A percentile compares a stretch with the other conserved stretches of the same genome.
phyloP scores from a whole-genome alignment of 2,888 invertebrate species.

The Drosophila cognata region DNA sequence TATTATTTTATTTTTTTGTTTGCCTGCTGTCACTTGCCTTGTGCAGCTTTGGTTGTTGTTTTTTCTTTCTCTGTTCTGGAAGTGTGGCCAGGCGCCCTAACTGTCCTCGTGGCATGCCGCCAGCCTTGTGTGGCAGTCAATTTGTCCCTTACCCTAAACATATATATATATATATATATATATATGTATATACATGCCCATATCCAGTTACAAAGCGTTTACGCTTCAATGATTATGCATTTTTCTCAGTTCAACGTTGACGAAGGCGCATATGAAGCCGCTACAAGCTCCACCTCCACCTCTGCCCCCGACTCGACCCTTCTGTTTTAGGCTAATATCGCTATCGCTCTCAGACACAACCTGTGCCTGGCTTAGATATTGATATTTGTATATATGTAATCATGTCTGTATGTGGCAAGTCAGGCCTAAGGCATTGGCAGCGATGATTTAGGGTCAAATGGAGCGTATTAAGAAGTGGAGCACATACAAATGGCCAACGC shows the following conservation, averaged over 20 bases:
- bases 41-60: conserved; percentile 29
- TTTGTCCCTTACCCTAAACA: conserved; percentile 38
- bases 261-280: conserved; percentile 50
- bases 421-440: conserved; percentile 24
- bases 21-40: conserved; percentile 35
- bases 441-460: conserved; percentile 72
- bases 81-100: conserved; percentile 19
- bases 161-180: conserved; percentile 24
- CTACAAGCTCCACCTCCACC: neutral
- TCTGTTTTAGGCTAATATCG: conserved; percentile 65
- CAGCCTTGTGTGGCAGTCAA: neutral
- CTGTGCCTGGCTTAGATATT: neutral
- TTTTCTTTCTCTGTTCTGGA: conserved; percentile 8
- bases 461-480: conserved; percentile 12
- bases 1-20: neutral
- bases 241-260: conserved; percentile 73
- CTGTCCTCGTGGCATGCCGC: conserved; percentile 32
- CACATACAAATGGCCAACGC: conserved; percentile 6
- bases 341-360: conserved; percentile 11
- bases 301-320: neutral
- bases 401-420: neutral
- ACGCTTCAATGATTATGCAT: conserved; percentile 79
- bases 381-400: neutral
- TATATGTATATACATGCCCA: conserved; percentile 29
- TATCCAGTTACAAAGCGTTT: conserved; percentile 80